Conservation (phyloP, 2,888 invertebrate genomes). For the Temnothorax ravouxi region DNA sequence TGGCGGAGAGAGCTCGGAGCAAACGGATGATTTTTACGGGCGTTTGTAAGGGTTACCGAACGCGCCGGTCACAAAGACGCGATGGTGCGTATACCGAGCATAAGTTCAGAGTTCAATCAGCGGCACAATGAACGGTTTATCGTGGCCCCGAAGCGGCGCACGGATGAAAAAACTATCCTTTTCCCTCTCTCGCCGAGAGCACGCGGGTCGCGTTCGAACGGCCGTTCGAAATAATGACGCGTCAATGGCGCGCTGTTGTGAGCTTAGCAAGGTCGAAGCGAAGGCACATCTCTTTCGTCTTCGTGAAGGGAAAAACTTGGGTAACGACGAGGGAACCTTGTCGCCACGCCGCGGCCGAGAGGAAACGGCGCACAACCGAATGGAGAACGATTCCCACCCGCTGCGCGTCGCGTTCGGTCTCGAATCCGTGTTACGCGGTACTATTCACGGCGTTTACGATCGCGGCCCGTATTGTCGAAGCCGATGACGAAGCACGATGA, state of each 20-base stretch:
- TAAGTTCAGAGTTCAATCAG: slow-evolving; percentile 74
- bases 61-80: slow-evolving; percentile 38
- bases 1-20: neutral
- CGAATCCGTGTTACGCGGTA: slow-evolving; percentile 78
- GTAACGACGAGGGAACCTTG: slow-evolving; percentile 28
- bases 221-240: slow-evolving; percentile 71
- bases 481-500: slow-evolving; percentile 73
- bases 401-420: slow-evolving; percentile 69
- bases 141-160: slow-evolving; percentile 65
- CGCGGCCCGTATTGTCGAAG: slow-evolving; percentile 67
- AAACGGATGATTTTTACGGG: slow-evolving; percentile 22
- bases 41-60: slow-evolving; percentile 8
- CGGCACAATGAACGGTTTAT: slow-evolving; percentile 76
- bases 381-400: slow-evolving; percentile 75
- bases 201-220: slow-evolving; percentile 58
- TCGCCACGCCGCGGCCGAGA: slow-evolving; percentile 24
- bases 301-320: slow-evolving; percentile 27
- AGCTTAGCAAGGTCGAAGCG: slow-evolving; percentile 59
- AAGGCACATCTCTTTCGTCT: slow-evolving; percentile 29
- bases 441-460: slow-evolving; percentile 77
- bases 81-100: slow-evolving; percentile 14
- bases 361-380: slow-evolving; percentile 53
- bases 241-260: slow-evolving; percentile 76
- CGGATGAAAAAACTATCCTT: slow-evolving; percentile 11
- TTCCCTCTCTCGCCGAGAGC: slow-evolving; percentile 42